Percentiles rank a stretch among this genome's conserved stretches.
Conservation (phyloP, 2,797 vertebrate species). For the Rachycentron canadum region DNA sequence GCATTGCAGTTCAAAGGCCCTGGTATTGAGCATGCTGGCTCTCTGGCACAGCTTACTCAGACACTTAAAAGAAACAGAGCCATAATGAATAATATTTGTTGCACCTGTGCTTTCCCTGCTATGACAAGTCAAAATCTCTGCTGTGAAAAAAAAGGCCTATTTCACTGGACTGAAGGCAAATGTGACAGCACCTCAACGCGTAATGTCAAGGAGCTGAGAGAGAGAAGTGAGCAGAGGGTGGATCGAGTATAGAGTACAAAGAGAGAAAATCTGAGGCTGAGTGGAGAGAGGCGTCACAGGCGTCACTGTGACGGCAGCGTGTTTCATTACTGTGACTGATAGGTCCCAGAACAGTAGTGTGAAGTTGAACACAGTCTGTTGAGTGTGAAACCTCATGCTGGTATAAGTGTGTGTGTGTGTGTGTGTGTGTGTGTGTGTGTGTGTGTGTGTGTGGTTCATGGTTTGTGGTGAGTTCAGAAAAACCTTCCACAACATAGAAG, state of each 20-base stretch:
- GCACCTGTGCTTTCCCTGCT: neutral
- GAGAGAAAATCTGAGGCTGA: neutral
- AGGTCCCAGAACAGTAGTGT: slow-evolving; percentile 19
- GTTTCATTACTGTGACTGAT: slow-evolving; percentile 48
- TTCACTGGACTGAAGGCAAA: neutral
- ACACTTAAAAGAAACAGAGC: neutral
- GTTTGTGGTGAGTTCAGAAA: slow-evolving; percentile 51
- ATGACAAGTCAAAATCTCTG: neutral
- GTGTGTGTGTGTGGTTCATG: slow-evolving; percentile 44
- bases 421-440: slow-evolving; percentile 44
- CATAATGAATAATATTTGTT: neutral
- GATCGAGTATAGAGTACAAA: neutral
- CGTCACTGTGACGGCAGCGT: slow-evolving; percentile 17
- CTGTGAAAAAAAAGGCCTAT: neutral
- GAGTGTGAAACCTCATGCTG: slow-evolving; percentile 31
- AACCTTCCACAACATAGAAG: slow-evolving; percentile 15
- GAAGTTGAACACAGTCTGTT: slow-evolving; percentile 19
- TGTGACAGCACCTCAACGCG: neutral
- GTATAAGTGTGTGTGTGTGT: slow-evolving; percentile 38
- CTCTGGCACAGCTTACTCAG: neutral
- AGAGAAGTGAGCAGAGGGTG: neutral
- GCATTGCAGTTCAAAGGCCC: neutral
- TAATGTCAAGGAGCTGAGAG: neutral
- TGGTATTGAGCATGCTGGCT: neutral
- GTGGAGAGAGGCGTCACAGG: neutral